Conservation (phyloP, 2,113 vertebrate genomes). For the Ornithorhynchus anatinus region DNA sequence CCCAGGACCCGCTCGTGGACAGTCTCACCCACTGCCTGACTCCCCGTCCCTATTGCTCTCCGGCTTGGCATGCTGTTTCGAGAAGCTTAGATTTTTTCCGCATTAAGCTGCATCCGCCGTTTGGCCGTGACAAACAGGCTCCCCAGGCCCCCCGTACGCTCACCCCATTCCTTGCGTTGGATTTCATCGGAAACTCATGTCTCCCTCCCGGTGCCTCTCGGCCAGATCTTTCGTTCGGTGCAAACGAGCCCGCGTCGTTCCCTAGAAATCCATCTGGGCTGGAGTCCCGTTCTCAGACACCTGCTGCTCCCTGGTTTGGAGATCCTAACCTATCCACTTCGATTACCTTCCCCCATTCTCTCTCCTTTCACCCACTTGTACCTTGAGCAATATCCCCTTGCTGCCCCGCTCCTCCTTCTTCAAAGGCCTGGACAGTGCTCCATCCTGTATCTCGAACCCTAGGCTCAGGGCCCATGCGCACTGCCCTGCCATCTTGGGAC, state of each 20-base stretch:
- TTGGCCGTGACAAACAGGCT: neutral
- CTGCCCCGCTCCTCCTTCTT: neutral
- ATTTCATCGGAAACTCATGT: slow-evolving; percentile 41
- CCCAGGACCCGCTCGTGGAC: too few relatives aligned
- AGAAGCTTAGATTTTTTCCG: too few relatives aligned
- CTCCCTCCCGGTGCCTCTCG: slow-evolving; percentile 39
- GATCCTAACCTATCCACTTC: slow-evolving; percentile 38
- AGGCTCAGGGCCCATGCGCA: too few relatives aligned
- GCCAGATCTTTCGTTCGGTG: slow-evolving; percentile 54
- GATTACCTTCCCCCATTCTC: neutral
- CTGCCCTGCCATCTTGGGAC: too few relatives aligned
- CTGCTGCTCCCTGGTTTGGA: slow-evolving; percentile 48
- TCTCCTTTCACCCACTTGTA: neutral
- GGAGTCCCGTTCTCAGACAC: slow-evolving; percentile 61
- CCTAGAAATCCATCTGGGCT: slow-evolving; percentile 55
- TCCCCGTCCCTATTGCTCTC: neutral
- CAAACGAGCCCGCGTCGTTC: slow-evolving; percentile 42
- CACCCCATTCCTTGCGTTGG: slow-evolving; percentile 13
- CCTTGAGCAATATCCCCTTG: neutral
- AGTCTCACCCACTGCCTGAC: too few relatives aligned
- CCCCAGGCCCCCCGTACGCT: neutral
- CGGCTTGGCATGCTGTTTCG: neutral
- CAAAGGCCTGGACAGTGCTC: too few relatives aligned
- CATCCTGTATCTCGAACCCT: too few relatives aligned
- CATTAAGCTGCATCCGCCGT: too few relatives aligned